Base-by-base conservation (phyloP, 2,113 vertebrate genomes). In the Oreochromis aureus region DNA sequence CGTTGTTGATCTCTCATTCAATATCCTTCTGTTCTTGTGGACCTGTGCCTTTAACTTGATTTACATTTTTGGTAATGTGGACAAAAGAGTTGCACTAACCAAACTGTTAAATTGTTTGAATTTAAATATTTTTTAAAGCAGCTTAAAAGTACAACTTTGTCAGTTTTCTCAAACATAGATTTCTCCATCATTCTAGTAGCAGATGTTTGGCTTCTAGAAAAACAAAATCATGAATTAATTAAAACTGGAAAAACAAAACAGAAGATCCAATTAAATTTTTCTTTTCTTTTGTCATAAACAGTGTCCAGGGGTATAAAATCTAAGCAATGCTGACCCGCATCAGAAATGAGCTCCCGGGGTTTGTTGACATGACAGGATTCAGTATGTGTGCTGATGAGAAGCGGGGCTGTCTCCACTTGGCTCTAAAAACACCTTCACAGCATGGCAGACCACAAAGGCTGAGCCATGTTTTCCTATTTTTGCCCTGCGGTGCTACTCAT, bases 331-430 rank as follows among this genome's bases (percentile, higher is more conserved):
- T 18, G 69, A 73, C 39, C 39, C 15, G 1, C 2, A 16, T 24
- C 66, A 73, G 66, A 73, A 27, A 24, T 27, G 41, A 73, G 8
- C 69, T 73, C 39, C 41, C 1, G 8, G 9, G 1, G 41, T 13
- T 10, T 73, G 69, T 46, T 73, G 22, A 24, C 13, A 2, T 71
- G n/a, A 15, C 22, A 46, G 69, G 22, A 16, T 18, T 73, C 41
- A 73, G 69, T 27, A 27, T 27, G 15, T 73, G 39, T 69, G 61
- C 34, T 39, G 36, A n/a, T 36, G 18, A 15, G 3, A 73, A 73
- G 12, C 7, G 0, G 8, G 73, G 8, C 0, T n/a, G 46, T 32
- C 27, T 32, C 41, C 73, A 13, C 15, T 53, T 48, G 16, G 24
- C 46, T 48, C 71, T 51, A 34, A 36, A n/a, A 36, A n/a, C 27